Percentiles rank a stretch among this genome's conserved stretches.
Conservation (phyloP, 1,140 invertebrate species). For the Hycleus phaleratus region DNA sequence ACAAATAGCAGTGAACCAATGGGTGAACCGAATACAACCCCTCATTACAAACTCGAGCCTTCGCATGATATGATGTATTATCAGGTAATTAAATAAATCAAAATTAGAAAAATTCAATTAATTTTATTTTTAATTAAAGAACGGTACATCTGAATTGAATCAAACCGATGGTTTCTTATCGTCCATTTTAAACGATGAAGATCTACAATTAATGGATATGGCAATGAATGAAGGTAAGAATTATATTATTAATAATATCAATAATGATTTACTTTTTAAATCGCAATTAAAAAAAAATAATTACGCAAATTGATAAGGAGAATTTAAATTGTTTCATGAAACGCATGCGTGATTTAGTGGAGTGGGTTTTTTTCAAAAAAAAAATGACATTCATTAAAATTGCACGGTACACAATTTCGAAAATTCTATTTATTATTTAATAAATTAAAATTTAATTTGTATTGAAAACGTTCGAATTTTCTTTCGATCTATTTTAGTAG, state of each 20-base stretch:
- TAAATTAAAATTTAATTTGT: no score
- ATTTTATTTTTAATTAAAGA: conserved; percentile 30
- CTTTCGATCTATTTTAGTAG: no score
- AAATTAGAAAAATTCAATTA: conserved; percentile 6
- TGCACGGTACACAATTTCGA: no score
- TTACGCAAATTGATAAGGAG: conserved; percentile 1
- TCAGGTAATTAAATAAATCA: conserved; percentile 37
- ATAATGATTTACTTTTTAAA: not conserved
- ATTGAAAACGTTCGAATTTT: no score
- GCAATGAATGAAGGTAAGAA: conserved; percentile 74
- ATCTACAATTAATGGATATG: conserved; percentile 84
- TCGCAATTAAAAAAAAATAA: not conserved
- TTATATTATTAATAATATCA: not conserved
- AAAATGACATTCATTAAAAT: no score
- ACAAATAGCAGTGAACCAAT: conserved; percentile 57
- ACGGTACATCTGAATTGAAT: conserved; percentile 56
- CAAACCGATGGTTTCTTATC: conserved; percentile 77
- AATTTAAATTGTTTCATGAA: not conserved
- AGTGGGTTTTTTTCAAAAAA: no score
- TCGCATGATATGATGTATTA: conserved; percentile 46
- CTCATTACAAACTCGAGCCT: conserved; percentile 45
- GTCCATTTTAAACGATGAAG: conserved; percentile 78
- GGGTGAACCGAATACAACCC: conserved; percentile 40
- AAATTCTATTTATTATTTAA: no score
- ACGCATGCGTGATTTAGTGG: no score